Evolutionary conservation across 2,113 vertebrate genomes (phyloP).

Genomic region (Hyla sarda): DNA sequence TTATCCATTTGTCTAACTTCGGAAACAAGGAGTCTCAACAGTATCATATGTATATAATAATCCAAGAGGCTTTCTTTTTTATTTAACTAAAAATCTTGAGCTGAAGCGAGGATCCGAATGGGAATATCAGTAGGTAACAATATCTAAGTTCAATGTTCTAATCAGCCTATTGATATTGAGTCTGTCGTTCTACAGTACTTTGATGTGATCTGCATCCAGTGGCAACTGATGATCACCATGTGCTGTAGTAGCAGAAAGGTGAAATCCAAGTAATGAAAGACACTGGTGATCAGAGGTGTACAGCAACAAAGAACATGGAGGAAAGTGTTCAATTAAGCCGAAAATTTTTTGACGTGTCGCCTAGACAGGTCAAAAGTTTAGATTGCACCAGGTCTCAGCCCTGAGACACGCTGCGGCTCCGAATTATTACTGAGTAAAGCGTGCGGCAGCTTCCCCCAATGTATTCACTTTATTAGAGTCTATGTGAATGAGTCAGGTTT

Average conservation of each 20-base stretch:
- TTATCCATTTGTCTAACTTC: conserved; percentile 38
- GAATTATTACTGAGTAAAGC: too few relatives aligned
- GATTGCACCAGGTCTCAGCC: too few relatives aligned
- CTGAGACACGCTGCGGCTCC: too few relatives aligned
- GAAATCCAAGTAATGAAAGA: not conserved
- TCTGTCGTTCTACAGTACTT: not conserved
- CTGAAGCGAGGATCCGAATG: not conserved
- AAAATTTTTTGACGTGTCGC: too few relatives aligned
- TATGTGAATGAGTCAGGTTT: too few relatives aligned
- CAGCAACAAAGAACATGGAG: not conserved
- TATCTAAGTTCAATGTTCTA: not conserved
- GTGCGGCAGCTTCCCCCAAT: too few relatives aligned
- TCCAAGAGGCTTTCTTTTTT: not conserved
- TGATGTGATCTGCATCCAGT: conserved; percentile 27
- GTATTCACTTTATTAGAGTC: too few relatives aligned
- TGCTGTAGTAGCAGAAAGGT: not conserved
- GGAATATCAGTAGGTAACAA: conserved; percentile 2
- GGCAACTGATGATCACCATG: not conserved
- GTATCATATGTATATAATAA: conserved; percentile 40
- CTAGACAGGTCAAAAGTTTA: too few relatives aligned
- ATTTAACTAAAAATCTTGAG: not conserved
- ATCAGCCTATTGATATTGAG: not conserved
- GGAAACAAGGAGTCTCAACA: conserved; percentile 31
- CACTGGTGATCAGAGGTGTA: not conserved
- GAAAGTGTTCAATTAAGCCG: too few relatives aligned